Evolutionary conservation across 2,888 invertebrate genomes (phyloP), one percentile per base, ranked within the genome.

Genomic region (Rotaria socialis): DNA sequence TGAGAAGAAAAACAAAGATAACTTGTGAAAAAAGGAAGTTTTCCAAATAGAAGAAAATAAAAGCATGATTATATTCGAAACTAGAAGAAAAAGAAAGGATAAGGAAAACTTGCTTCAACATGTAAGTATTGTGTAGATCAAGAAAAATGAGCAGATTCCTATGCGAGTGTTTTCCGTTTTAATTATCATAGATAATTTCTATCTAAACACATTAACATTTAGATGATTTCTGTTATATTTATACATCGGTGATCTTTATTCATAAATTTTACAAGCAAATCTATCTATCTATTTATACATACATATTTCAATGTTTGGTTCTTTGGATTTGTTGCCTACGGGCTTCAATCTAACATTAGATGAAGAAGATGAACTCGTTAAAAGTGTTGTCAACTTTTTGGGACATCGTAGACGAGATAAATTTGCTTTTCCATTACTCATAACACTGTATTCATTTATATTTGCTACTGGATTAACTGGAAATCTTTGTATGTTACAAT

Each of bases 391-490:
- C n/a, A 80, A 80, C 6, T 80, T 80, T 47, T 80, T 80, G 80
- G 80, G 80, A 47, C 80, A 80, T 80, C 43, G 47, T n/a, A 16
- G 80, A n/a, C 22, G 80, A 47, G 80, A 80, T 80, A 80, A 80
- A 47, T 80, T 80, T 47, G 80, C 80, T 47, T 80, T 80, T 80
- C 80, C 80, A 47, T 80, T 80, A 80, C 80, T 80, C n/a, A 47
- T 80, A 24, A 80, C 80, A 80, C 80, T 80, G 47, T 80, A 80
- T 80, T 80, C 80, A 80, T 80, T 80, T 24, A 80, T 80, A 80
- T 80, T 80, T 80, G 80, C 80, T 24, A 80, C 80, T 80, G 80
- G 80, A 24, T 80, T 80, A 80, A 80, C 80, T 14, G 80, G 80
- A 80, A 80, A 80, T 47, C 24, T 80, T 80, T 80, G 80, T 80